Base-by-base conservation (phyloP, 2,888 invertebrate species). In the Cremastinae sp. region DNA sequence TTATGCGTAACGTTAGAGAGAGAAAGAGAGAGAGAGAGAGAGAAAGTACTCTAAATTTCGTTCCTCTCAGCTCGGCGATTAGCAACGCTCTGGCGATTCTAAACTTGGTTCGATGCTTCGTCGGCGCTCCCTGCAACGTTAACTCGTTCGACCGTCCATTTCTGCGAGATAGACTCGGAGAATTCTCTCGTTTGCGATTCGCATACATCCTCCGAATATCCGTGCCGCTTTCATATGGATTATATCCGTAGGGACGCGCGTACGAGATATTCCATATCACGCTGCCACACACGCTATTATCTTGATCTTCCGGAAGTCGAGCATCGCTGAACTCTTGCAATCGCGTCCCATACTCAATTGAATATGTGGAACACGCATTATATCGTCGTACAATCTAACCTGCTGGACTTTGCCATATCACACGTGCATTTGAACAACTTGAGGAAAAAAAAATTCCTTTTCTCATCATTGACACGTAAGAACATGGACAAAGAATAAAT, bases 281-380 rank as follows among this genome's bases (percentile, higher is more conserved):
- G 16, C 68, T 69, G 62, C 58, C 76, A 34, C 49, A 59, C 65
- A 34, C 49, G 64, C 65, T 70, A 59, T 73, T 76, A 76, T 76
- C 73, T 73, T 65, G 69, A 76, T 73, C 73, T 73, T 69, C 64
- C 76, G 76, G 76, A 76, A 76, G 76, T 73, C 73, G 69, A 76
- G 76, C 76, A 49, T 76, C 76, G 59, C 73, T 73, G 73, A 51
- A 43, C 54, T 65, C 45, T 45, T 9, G 41, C 69, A 73, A 73
- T 73, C 76, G 69, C 53, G 69, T 64, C 49, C 66, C 62, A 62
- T 73, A 73, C 53, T 76, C 76, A 69, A 76, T 76, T 76, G 76
- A 76, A 76, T 76, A 76, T 76, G 69, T 73, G 76, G 73, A 64
- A 70, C 76, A 64, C 64, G 76, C 73, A 73, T 76, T 76, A n/a